Evolutionary conservation across 2,888 invertebrate genomes (phyloP).

Genomic region (Acleris sparsana): DNA sequence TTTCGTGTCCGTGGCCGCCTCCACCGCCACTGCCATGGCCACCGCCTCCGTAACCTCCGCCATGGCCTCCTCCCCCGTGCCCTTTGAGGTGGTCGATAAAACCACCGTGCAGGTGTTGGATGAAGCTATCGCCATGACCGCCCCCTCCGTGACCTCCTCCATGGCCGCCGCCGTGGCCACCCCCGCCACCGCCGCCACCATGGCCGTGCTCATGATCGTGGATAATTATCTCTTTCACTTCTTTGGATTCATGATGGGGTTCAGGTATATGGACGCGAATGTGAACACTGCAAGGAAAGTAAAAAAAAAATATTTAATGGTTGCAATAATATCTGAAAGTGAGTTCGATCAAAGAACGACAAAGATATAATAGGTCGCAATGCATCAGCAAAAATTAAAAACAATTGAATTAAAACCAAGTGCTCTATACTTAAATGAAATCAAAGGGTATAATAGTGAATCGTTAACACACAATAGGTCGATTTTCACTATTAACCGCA

Average conservation of each 20-base stretch:
- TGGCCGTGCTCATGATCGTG: conserved; percentile 69
- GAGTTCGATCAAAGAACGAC: background rate
- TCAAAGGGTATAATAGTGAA: conserved; percentile 49
- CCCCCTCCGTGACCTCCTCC: conserved; percentile 39
- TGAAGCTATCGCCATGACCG: conserved; percentile 41
- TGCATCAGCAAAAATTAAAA: conserved; percentile 38
- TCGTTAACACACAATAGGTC: conserved; percentile 66
- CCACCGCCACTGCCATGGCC: conserved; percentile 40
- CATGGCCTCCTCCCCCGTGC: conserved; percentile 41
- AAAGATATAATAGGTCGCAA: conserved; percentile 35
- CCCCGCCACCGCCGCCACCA: conserved; percentile 57
- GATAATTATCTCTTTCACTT: conserved; percentile 65
- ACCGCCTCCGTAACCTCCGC: conserved; percentile 46
- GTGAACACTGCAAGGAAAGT: conserved; percentile 77
- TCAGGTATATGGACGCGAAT: conserved; percentile 83
- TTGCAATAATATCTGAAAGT: conserved; percentile 1
- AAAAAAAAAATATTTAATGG: conserved; percentile 25
- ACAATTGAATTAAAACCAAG: conserved; percentile 60
- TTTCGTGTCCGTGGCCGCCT: conserved; percentile 44
- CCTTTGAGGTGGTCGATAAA: conserved; percentile 58
- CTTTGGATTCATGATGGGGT: conserved; percentile 72
- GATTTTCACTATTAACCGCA: conserved; percentile 78
- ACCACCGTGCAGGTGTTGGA: conserved; percentile 62
- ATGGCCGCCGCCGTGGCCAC: conserved; percentile 48
- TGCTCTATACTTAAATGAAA: conserved; percentile 61